Base-by-base conservation (phyloP, 2,888 invertebrate species). In the Masnerella sp. region DNA sequence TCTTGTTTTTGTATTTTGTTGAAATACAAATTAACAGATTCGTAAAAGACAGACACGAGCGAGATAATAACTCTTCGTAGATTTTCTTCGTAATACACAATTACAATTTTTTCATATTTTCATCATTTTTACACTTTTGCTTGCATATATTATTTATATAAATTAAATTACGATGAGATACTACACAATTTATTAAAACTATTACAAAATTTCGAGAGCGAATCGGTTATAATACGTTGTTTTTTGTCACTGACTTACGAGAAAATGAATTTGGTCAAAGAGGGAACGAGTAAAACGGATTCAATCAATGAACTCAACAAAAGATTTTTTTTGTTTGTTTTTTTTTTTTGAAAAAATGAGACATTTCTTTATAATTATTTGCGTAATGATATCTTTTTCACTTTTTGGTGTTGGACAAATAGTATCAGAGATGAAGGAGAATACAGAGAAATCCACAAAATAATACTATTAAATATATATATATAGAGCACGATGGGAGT, bases 111-210 rank as follows among this genome's bases (percentile, higher is more conserved):
- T 65, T 69, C 74, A 54, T 64, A 69, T 74, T 74, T 70, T 70
- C 69, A 59, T 64, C 51, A 68, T 74, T 70, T 74, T 75, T 75
- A 71, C 71, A 71, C 52, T 62, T 69, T 71, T 71, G 70, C 68
- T 70, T 75, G 70, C 56, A 62, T 75, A 58, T 67, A 70, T 67
- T 81, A 82, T 80, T 82, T 82, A 84, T n/a, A n/a, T 79, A 83
- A 85, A 83, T 86, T 82, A 83, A 83, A 81, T 83, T 83, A 84
- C 80, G 79, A 84, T 80, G 79, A 82, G 77, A 82, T 79, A 80
- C 80, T 81, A 82, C 80, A 80, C 81, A 81, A 79, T 80, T 78
- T 79, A 79, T 77, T 79, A 77, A 79, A 78, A 80, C 81, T 82
- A 78, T 81, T 80, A 82, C 80, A 81, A 80, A 81, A 81, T 81